These are phyloP conservation scores for Tribolium madens DNA, from an alignment of 1,140 invertebrate genomes.

Conservation along the genomic window DNA sequence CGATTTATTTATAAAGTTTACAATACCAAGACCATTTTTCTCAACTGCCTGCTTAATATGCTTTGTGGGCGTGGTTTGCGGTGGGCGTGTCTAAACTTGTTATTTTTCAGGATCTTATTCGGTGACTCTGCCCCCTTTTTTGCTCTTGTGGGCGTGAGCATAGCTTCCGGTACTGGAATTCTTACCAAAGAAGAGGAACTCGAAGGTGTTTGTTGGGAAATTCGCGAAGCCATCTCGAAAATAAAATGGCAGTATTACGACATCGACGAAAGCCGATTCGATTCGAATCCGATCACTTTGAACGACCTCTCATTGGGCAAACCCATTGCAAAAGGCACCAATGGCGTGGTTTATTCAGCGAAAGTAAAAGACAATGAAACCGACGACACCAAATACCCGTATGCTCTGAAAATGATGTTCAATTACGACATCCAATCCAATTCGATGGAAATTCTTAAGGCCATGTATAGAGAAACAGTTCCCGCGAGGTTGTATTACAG, in stretches of 20 bases:
- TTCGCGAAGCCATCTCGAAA: conserved; percentile 76
- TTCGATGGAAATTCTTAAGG: conserved; percentile 79
- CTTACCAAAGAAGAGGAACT: conserved; percentile 85
- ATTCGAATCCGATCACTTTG: conserved; percentile 67
- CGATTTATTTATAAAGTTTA: too few relatives aligned
- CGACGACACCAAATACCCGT: conserved; percentile 68
- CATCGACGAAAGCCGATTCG: conserved; percentile 64
- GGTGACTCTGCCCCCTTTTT: conserved; percentile 81
- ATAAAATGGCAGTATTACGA: conserved; percentile 73
- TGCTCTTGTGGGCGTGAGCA: conserved; percentile 79
- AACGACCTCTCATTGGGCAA: conserved; percentile 77
- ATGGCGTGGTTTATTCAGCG: conserved; percentile 84
- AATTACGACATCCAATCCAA: conserved; percentile 91
- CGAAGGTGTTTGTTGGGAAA: conserved; percentile 84
- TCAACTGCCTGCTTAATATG: too few relatives aligned
- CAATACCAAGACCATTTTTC: too few relatives aligned
- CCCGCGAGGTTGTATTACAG: conserved; percentile 73
- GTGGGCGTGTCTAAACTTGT: background rate
- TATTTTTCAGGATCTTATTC: conserved; percentile 69
- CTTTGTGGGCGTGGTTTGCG: background rate
- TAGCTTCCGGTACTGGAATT: conserved; percentile 79
- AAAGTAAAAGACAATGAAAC: conserved; percentile 64
- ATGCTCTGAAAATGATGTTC: conserved; percentile 93
- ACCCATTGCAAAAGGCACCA: conserved; percentile 84
- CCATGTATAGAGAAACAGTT: conserved; percentile 86